A percentile compares a stretch with the other conserved stretches of the same genome.
Evolutionary conservation across 2,797 vertebrate species (phyloP).

Genomic region (Okamejei kenojei): DNA sequence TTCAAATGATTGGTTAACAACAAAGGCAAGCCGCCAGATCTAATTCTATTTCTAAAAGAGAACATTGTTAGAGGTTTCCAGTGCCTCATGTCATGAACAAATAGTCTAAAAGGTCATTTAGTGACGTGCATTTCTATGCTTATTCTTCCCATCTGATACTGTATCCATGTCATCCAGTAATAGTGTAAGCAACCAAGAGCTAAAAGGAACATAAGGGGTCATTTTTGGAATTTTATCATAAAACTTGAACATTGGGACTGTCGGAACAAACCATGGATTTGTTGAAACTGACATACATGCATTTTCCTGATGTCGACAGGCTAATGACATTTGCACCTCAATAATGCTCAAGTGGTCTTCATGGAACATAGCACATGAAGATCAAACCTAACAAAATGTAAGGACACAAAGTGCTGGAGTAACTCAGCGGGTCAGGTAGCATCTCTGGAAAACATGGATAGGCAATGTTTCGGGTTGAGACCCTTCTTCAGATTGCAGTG

Average conservation of each 20-base stretch:
- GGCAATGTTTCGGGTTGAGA: no score
- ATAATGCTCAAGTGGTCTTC: neutral
- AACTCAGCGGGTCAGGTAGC: no score
- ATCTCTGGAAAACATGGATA: no score
- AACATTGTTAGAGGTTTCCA: neutral
- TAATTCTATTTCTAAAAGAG: constrained; percentile 13
- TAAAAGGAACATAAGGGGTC: neutral
- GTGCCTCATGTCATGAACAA: neutral
- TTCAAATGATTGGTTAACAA: neutral
- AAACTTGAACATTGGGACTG: neutral
- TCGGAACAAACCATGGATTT: neutral
- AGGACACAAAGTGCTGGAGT: no score
- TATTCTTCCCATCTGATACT: neutral
- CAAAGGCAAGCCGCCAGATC: constrained; percentile 9
- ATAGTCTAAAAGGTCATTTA: neutral
- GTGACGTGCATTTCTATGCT: neutral
- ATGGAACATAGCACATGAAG: neutral
- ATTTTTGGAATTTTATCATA: neutral
- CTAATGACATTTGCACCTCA: neutral
- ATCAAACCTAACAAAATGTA: neutral
- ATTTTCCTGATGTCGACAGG: neutral
- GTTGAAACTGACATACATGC: neutral
- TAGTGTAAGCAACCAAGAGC: neutral
- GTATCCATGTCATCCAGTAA: neutral
- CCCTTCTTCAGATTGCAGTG: no score